Percentiles rank a stretch among this genome's conserved stretches.
Evolutionary conservation across 2,113 vertebrate genomes (phyloP).

Genomic region (Brachypodius melanocephalos): DNA sequence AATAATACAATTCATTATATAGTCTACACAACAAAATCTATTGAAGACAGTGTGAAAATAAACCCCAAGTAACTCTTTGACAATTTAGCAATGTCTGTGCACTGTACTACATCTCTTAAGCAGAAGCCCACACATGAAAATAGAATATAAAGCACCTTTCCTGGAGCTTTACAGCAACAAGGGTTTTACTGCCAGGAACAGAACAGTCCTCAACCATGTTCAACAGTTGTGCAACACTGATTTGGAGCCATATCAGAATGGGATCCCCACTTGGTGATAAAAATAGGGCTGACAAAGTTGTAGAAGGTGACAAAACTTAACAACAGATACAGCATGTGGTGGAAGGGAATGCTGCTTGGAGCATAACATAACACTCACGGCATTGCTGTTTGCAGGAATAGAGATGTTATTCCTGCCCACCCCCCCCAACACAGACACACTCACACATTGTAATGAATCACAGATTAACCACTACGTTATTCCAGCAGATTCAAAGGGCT

Average conservation of each 20-base stretch:
- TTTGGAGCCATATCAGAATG: neutral
- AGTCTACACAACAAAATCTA: neutral
- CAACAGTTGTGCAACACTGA: neutral
- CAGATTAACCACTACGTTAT: neutral
- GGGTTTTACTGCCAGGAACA: neutral
- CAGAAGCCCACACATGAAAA: neutral
- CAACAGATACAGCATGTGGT: neutral
- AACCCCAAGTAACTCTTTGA: neutral
- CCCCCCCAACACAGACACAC: neutral
- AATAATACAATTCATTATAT: neutral
- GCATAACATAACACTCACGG: neutral
- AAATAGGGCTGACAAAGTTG: conserved; percentile 13
- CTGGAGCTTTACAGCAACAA: neutral
- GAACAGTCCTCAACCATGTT: neutral
- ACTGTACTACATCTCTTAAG: neutral
- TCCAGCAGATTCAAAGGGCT: neutral
- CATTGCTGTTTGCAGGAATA: neutral
- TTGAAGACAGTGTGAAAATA: neutral
- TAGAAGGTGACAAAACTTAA: neutral
- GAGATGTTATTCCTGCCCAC: neutral
- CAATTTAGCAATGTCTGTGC: neutral
- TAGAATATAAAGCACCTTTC: neutral
- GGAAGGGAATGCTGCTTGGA: neutral
- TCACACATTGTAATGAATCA: neutral
- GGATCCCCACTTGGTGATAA: neutral